phyloP scores from a whole-genome alignment of 2,888 invertebrate genomes.

The Agrenia bidenticulata region DNA sequence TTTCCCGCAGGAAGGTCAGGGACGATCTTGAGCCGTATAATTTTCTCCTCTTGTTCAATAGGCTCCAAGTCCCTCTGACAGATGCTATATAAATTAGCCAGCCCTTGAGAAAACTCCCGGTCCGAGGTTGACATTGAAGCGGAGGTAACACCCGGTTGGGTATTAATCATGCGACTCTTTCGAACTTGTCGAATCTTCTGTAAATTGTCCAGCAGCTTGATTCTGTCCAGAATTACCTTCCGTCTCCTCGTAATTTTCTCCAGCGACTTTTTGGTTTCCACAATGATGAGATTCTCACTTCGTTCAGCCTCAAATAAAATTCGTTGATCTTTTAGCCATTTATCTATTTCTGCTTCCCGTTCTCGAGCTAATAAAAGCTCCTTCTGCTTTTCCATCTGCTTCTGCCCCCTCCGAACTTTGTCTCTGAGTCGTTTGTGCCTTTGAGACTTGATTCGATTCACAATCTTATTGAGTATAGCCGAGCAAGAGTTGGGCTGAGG shows the following conservation, averaged over 20 bases:
- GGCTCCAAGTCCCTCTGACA: not conserved
- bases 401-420: conserved; percentile 7
- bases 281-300: not conserved
- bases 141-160: conserved; percentile 5
- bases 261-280: conserved; percentile 6
- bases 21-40: not conserved
- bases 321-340: conserved; percentile 7
- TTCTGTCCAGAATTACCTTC: not conserved
- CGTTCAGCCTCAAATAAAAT: not conserved
- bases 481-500: no score
- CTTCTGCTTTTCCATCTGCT: not conserved
- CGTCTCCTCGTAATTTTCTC: not conserved
- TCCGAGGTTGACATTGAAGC: not conserved
- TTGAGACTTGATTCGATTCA: conserved; percentile 11
- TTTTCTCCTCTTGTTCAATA: not conserved
- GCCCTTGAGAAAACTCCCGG: no score
- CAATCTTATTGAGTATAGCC: not conserved
- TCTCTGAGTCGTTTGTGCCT: conserved; percentile 2
- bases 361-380: not conserved
- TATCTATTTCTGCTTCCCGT: conserved; percentile 6
- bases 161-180: conserved; percentile 1
- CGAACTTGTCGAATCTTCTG: conserved; percentile 6
- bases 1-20: not conserved
- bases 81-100: no score
- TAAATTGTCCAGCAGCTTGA: not conserved